Evolutionary conservation across 2,888 invertebrate species (phyloP).

Genomic region (Callyntrura guangdongensis): DNA sequence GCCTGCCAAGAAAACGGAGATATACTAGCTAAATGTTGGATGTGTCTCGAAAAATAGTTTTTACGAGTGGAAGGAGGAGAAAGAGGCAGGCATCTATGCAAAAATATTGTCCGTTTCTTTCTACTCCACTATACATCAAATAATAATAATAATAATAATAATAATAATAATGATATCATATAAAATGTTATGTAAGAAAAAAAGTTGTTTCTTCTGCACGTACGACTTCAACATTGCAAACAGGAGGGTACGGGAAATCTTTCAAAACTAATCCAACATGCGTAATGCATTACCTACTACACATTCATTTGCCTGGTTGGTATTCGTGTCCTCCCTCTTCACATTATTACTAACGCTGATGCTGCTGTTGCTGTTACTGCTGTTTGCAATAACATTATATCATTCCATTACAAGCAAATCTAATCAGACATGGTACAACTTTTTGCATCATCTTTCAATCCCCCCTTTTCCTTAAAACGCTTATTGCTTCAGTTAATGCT

Average conservation of each 20-base stretch:
- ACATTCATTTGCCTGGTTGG: background rate
- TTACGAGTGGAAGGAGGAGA: conserved; percentile 42
- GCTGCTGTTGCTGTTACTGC: conserved; percentile 13
- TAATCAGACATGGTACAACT: conserved; percentile 74
- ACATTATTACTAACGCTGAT: background rate
- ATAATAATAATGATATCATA: background rate
- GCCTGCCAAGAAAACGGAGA: conserved; percentile 62
- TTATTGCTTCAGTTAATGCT: conserved; percentile 34
- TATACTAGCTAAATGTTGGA: conserved; percentile 62
- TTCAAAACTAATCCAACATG: conserved; percentile 21
- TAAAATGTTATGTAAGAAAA: background rate
- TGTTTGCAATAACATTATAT: conserved; percentile 67
- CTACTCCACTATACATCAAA: background rate
- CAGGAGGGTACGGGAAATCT: background rate
- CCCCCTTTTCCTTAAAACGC: conserved; percentile 28
- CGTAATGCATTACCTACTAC: conserved; percentile 19
- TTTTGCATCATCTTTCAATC: conserved; percentile 54
- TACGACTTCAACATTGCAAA: background rate
- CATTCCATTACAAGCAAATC: conserved; percentile 66
- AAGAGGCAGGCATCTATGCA: conserved; percentile 41
- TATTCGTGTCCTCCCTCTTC: conserved; percentile 10
- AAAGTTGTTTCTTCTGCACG: background rate
- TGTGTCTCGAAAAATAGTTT: conserved; percentile 63
- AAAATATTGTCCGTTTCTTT: conserved; percentile 58
- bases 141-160: background rate